Evolutionary conservation across 2,113 vertebrate genomes (phyloP).

Genomic region (Benitochromis conjunctus): DNA sequence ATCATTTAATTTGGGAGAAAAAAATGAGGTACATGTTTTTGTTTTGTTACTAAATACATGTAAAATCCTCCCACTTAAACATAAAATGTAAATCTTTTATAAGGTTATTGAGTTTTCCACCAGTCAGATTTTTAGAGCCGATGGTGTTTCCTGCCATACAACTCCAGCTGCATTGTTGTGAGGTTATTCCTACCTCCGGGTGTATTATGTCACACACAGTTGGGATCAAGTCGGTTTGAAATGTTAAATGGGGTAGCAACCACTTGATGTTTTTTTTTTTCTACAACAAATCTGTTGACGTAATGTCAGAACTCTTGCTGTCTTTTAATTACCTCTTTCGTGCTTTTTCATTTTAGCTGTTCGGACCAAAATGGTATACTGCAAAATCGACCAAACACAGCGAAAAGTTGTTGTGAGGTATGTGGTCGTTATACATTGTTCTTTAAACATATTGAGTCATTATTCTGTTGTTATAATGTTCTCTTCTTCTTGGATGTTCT

Average conservation of each 20-base stretch:
- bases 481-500: background rate
- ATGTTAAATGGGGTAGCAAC: background rate
- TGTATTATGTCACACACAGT: background rate
- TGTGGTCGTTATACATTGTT: slow-evolving; percentile 29
- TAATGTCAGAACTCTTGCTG: background rate
- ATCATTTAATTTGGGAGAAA: background rate
- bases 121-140: background rate
- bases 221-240: background rate
- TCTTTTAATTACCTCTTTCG: background rate
- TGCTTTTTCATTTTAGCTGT: slow-evolving; percentile 80
- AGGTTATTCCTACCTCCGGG: background rate
- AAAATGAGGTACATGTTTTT: background rate
- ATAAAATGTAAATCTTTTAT: background rate
- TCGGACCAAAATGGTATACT: slow-evolving; percentile 98
- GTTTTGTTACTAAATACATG: background rate
- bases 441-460: background rate
- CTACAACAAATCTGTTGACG: background rate
- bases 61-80: background rate
- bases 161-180: background rate
- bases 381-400: slow-evolving; percentile 99
- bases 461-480: background rate
- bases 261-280: background rate
- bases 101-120: background rate
- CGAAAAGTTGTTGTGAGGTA: slow-evolving; percentile 97
- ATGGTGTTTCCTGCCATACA: background rate